These are phyloP conservation scores for Oasisia sp. DNA, from an alignment of 2,888 invertebrate species.

Conservation along the genomic window DNA sequence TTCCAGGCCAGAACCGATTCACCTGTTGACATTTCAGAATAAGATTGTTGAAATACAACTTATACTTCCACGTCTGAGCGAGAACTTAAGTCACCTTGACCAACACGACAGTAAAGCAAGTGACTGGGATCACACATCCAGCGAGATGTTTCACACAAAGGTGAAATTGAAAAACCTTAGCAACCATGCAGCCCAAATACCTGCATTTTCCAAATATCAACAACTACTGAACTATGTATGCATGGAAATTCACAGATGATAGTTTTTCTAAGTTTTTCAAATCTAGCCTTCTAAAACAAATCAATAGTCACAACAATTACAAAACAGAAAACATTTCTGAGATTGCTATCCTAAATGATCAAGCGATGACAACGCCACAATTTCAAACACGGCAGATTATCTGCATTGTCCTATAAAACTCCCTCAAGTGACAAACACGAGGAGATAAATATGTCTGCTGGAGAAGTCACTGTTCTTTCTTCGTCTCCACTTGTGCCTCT, in stretches of 20 bases:
- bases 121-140: no score
- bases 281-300: background rate
- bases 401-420: background rate
- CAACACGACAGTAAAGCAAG: no score
- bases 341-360: background rate
- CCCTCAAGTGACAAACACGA: conserved; percentile 14
- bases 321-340: background rate
- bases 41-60: background rate
- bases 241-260: background rate
- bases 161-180: no score
- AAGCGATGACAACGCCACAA: background rate
- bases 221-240: background rate
- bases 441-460: background rate
- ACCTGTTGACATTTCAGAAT: background rate
- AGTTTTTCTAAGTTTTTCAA: background rate
- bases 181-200: background rate
- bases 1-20: background rate
- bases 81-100: background rate
- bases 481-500: background rate
- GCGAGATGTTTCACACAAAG: no score
- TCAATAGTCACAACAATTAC: background rate
- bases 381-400: background rate
- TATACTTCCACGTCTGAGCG: background rate
- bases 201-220: background rate
- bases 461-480: conserved; percentile 23